These are phyloP conservation scores for Linnaemya vulpina DNA, from an alignment of 2,888 invertebrate genomes.

Conservation along the genomic window DNA sequence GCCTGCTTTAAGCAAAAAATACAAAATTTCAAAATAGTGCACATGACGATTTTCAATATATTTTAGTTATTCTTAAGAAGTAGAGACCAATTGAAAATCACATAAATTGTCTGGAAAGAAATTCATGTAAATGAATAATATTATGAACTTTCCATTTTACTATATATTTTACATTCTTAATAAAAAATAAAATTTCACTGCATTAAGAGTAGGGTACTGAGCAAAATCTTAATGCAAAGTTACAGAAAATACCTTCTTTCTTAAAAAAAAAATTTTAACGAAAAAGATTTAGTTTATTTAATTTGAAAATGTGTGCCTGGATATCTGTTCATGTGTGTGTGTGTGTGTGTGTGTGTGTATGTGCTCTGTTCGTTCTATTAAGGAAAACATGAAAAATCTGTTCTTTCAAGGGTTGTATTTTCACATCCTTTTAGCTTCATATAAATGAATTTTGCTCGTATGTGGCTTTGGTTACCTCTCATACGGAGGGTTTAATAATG, in stretches of 20 bases:
- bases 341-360: no score
- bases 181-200: neutral
- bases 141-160: no score
- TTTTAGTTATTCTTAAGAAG: no score
- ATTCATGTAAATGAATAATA: no score
- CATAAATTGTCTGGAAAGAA: no score
- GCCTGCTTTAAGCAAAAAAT: no score
- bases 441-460: slow-evolving; percentile 4
- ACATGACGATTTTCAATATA: no score
- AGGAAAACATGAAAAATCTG: slow-evolving; percentile 72
- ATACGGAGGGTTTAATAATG: slow-evolving; percentile 19
- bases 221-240: neutral
- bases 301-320: neutral
- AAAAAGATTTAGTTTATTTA: slow-evolving; percentile 24
- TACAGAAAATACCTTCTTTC: slow-evolving; percentile 16
- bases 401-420: slow-evolving; percentile 72
- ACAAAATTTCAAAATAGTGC: no score
- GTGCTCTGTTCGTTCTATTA: slow-evolving; percentile 9
- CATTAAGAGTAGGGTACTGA: slow-evolving; percentile 12
- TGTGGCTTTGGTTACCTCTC: slow-evolving; percentile 10
- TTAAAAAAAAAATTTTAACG: slow-evolving; percentile 16
- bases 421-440: slow-evolving; percentile 43
- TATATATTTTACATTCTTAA: neutral
- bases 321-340: neutral
- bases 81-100: no score